Evolutionary conservation across 2,888 invertebrate genomes (phyloP), one percentile per base, ranked within the genome.

Genomic region (Operophtera brumata): DNA sequence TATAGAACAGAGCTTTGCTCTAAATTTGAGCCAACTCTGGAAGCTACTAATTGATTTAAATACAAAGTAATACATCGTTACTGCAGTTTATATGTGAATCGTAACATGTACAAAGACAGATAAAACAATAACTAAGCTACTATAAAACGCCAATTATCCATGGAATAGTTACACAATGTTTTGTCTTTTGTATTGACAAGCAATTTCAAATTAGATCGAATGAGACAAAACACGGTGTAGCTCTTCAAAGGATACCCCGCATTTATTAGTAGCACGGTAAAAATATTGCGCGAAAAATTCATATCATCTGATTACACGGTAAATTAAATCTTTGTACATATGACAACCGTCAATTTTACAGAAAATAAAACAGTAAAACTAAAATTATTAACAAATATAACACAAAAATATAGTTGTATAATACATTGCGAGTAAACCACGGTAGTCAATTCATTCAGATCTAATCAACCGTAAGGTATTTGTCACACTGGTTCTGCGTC

Each of bases 1-100:
- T 44, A 50, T 44, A 40, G 47, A 40, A 45, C 52, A 47, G 45
- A 59, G 45, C 26, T 53, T 30, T 52, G 57, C 59, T 39, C 54
- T 58, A 30, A 41, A 59, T 77, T 81, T 80, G 76, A 80, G 80
- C 80, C 77, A 71, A 69, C 63, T 69, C 57, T 82, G 83, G 83
- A 84, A 85, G 82, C 80, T 51, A 47, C 14, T 36, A 10, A 28
- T 40, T 37, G 25, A 48, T 53, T 45, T 39, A 26, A 43, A 51
- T 39, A 30, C 1, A 13, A 12, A 36, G 13, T 36, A 36, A 36
- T 13, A 36, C 13, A 13, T 13, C 1, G 8, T 36, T 6, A 8
- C 12, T 36, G 12, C 5, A 36, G 36, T 36, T 30, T 26, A 26
- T 47, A 13, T 30, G 43, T 43, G 41, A 49, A 55, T 49, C 14